Evolutionary conservation across 2,888 invertebrate species (phyloP).

Genomic region (Marronus borbonicus): DNA sequence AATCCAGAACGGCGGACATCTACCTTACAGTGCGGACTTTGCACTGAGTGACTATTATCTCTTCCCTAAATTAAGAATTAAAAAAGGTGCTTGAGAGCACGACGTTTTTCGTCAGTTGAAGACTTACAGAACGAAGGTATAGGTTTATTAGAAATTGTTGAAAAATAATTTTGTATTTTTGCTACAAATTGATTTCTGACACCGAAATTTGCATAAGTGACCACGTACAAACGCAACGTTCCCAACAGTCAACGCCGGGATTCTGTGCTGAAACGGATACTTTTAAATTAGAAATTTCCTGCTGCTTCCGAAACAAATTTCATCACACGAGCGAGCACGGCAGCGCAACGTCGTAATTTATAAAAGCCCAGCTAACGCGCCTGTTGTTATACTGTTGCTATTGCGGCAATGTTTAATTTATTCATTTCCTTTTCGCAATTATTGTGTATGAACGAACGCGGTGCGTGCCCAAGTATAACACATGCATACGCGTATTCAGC

Average conservation of each 20-base stretch:
- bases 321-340: conserved; percentile 32
- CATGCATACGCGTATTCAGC: background rate
- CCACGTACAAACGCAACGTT: conserved; percentile 8
- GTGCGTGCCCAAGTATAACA: background rate
- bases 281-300: conserved; percentile 43
- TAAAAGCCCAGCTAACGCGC: conserved; percentile 19
- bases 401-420: conserved; percentile 40
- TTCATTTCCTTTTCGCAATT: conserved; percentile 32
- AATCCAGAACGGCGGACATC: too few species aligned
- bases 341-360: conserved; percentile 15
- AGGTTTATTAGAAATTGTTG: too few species aligned
- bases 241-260: conserved; percentile 22
- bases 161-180: background rate
- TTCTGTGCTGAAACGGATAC: conserved; percentile 30
- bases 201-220: conserved; percentile 14
- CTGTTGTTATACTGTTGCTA: conserved; percentile 11
- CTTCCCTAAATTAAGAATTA: too few species aligned
- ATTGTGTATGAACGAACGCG: conserved; percentile 26
- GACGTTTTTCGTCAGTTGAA: too few species aligned
- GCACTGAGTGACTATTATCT: too few species aligned
- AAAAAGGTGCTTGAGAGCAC: too few species aligned
- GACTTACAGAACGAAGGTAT: too few species aligned
- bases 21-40: too few species aligned
- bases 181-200: conserved; percentile 5
- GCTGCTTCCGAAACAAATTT: conserved; percentile 40